Evolutionary conservation across 2,888 invertebrate species (phyloP), one percentile per base, ranked within the genome.

Genomic region (Lepidochitona cinerea): DNA sequence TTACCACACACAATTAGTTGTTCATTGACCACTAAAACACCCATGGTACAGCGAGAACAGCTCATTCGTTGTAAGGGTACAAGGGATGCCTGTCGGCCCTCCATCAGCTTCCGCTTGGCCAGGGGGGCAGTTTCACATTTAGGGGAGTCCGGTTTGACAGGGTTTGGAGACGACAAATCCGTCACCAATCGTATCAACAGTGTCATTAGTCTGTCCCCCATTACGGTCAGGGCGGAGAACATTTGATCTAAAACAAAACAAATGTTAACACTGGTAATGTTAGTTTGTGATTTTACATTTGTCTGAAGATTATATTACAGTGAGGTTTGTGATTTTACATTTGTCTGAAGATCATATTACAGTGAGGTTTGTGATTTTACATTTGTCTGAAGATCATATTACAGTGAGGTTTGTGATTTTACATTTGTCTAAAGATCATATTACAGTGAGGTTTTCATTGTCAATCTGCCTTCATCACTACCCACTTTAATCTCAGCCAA

Each of bases 1-100:
- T 92, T 92, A 93, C 95, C 96, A 91, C 95, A 95, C 75, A 95
- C 95, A 80, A 96, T 91, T 66, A 96, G 92, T 68, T 93, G 93
- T 65, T 94, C 94, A 81, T 93, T 93, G 74, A 95, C 91, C 87
- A 94, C 93, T 53, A 94, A 95, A 75, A 94, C 93, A 72, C 96
- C 96, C 72, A 94, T 93, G 69, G 95, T 94, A 91, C 95, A 95
- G 79, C 96, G 93, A 64, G 93, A 93, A 68, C 92, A 92, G 64
- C 92, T 92, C 94, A 94, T 94, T 72, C 93, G 92, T 33, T 93
- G 93, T 77, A 91, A 81, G 0, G 89, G 89, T 4, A 78, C 79
- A 32, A 85, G 74, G 2, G 84, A 82, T 14, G 79, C 79, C 33
- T 66, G 66, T 4, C 71, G 37, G 23, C 64, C 54, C 92, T 81